phyloP scores from a whole-genome alignment of 1,140 invertebrate genomes.

The Drosophila pachea region DNA sequence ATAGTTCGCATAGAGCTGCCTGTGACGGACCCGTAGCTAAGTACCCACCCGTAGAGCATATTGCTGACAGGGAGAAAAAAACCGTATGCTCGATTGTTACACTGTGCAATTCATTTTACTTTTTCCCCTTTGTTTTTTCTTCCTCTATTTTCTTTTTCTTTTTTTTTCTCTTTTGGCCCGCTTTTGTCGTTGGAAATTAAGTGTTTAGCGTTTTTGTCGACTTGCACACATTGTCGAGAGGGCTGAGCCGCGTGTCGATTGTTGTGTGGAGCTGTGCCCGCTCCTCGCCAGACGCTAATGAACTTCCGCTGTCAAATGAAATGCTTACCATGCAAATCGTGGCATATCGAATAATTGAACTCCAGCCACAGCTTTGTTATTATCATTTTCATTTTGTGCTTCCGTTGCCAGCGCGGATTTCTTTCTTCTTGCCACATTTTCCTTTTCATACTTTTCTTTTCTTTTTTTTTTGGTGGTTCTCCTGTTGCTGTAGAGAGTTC shows the following conservation, averaged over 20 bases:
- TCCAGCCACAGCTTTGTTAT: slow-evolving; percentile 65
- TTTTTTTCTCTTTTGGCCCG: slow-evolving; percentile 22
- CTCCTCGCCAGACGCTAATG: slow-evolving; percentile 49
- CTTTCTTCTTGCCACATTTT: background rate
- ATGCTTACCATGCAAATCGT: slow-evolving; percentile 72
- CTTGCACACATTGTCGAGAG: slow-evolving; percentile 18
- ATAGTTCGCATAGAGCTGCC: no score
- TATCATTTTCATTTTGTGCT: slow-evolving; percentile 74
- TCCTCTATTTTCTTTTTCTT: no score
- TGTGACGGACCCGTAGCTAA: background rate
- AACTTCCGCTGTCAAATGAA: slow-evolving; percentile 73
- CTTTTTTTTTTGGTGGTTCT: slow-evolving; percentile 14
- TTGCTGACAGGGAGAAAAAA: background rate
- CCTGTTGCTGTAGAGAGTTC: slow-evolving; percentile 29
- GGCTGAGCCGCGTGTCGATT: slow-evolving; percentile 1
- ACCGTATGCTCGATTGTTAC: slow-evolving; percentile 15
- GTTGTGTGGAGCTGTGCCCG: background rate
- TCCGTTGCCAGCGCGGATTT: slow-evolving; percentile 37
- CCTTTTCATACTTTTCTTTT: background rate
- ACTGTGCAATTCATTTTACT: slow-evolving; percentile 17
- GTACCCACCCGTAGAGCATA: background rate
- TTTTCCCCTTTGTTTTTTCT: no score
- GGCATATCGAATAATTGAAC: slow-evolving; percentile 70
- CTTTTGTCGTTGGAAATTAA: slow-evolving; percentile 65
- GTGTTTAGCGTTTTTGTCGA: slow-evolving; percentile 52